Conservation (phyloP, 2,113 vertebrate genomes). For the Camelus dromedarius region DNA sequence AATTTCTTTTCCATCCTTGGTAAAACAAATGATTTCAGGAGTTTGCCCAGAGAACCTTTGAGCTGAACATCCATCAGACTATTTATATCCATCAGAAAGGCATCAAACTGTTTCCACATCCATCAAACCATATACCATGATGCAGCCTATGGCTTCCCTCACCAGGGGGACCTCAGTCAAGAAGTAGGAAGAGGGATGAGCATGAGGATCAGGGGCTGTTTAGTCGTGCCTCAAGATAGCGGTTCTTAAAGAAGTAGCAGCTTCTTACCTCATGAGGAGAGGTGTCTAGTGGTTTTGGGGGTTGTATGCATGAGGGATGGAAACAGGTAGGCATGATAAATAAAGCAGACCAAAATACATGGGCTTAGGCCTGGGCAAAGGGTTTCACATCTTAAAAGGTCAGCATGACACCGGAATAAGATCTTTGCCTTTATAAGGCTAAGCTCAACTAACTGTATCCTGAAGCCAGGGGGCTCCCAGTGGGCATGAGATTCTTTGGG, state of each 20-base stretch:
- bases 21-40: conserved; percentile 20
- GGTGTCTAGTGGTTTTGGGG: too few relatives aligned
- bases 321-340: not conserved
- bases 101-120: conserved; percentile 16
- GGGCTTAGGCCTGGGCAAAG: not conserved
- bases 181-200: not conserved
- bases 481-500: conserved; percentile 43
- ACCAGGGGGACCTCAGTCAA: not conserved
- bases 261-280: not conserved
- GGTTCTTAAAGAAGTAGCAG: not conserved
- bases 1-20: not conserved
- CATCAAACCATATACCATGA: conserved; percentile 27
- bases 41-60: not conserved
- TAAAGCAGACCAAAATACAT: not conserved
- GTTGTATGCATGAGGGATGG: not conserved
- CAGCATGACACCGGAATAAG: not conserved
- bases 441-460: not conserved
- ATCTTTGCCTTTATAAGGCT: not conserved
- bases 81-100: conserved; percentile 17
- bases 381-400: not conserved
- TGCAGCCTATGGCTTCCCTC: not conserved
- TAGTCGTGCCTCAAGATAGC: not conserved
- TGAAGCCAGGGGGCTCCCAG: not conserved
- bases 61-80: conserved; percentile 30
- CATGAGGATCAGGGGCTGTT: not conserved